phyloP scores from a whole-genome alignment of 2,797 vertebrate genomes.

The Bryconaethiops microstoma region DNA sequence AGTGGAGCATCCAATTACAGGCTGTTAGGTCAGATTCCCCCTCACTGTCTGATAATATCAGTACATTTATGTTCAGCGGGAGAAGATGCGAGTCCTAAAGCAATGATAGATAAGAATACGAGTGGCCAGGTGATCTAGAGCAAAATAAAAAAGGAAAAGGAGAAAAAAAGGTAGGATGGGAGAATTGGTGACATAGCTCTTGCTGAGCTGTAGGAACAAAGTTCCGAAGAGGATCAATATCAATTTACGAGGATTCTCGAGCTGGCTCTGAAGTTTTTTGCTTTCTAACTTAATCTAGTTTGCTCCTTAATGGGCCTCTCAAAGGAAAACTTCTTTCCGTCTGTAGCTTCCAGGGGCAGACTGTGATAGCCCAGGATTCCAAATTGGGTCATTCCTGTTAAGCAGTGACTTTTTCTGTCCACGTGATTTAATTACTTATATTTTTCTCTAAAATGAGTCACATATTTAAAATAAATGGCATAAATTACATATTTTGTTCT shows the following conservation, averaged over 20 bases:
- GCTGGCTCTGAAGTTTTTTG: constrained; percentile 12
- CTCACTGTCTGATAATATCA: neutral
- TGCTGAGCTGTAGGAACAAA: constrained; percentile 24
- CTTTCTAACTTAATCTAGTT: constrained; percentile 40
- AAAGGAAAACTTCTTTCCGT: constrained; percentile 22
- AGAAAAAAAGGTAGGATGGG: neutral
- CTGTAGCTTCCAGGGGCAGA: neutral
- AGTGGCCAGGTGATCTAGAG: neutral
- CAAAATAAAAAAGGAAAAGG: neutral
- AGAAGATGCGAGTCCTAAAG: neutral
- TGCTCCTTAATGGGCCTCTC: constrained; percentile 20
- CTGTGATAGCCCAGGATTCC: neutral
- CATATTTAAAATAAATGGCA: no score
- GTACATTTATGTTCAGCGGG: neutral
- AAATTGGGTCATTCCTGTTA: neutral
- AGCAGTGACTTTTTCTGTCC: no score
- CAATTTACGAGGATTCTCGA: constrained; percentile 35
- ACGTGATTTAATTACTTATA: no score
- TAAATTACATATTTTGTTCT: no score
- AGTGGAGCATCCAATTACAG: constrained; percentile 25
- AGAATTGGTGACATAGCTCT: constrained; percentile 15
- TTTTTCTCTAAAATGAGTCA: no score
- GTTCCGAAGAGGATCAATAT: constrained; percentile 44
- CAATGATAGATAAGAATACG: neutral
- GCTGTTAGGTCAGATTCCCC: constrained; percentile 8